A percentile compares a stretch with the other conserved stretches of the same genome.
These are phyloP conservation scores for Heliconius hewitsoni DNA, from an alignment of 1,140 invertebrate genomes.

Conservation along the genomic window DNA sequence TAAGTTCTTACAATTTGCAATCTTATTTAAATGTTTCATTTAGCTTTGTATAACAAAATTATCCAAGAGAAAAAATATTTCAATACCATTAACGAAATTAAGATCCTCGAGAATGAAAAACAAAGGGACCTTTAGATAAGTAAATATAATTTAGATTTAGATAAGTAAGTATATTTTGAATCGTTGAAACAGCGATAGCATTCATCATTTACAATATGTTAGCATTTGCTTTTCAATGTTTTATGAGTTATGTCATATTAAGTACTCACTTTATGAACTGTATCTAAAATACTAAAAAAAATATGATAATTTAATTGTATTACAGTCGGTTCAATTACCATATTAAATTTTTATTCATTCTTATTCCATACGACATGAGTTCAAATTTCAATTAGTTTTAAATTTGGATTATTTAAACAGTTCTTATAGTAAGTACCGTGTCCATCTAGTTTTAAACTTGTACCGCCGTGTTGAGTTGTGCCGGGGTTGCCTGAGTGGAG, in stretches of 20 bases:
- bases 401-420: constrained; percentile 21
- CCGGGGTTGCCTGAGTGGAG: constrained; percentile 53
- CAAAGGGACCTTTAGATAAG: not conserved
- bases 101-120: constrained; percentile 32
- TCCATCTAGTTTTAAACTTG: constrained; percentile 31
- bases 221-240: constrained; percentile 16
- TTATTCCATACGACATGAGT: not conserved
- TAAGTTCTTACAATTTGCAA: not conserved
- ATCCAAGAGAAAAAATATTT: constrained; percentile 26
- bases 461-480: constrained; percentile 67
- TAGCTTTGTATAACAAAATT: constrained; percentile 4
- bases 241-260: constrained; percentile 4
- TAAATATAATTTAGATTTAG: not conserved
- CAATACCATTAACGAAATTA: constrained; percentile 31
- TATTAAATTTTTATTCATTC: too few species aligned
- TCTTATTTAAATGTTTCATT: constrained; percentile 11
- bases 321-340: too few species aligned
- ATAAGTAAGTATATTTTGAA: constrained; percentile 12
- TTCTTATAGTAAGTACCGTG: constrained; percentile 35
- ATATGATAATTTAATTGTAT: not conserved
- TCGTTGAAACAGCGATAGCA: constrained; percentile 26
- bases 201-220: constrained; percentile 22
- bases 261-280: constrained; percentile 37
- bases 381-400: not conserved
- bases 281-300: constrained; percentile 10